Evolutionary conservation across 2,888 invertebrate species (phyloP), one percentile per base, ranked within the genome.

Genomic region (Helleia helle): DNA sequence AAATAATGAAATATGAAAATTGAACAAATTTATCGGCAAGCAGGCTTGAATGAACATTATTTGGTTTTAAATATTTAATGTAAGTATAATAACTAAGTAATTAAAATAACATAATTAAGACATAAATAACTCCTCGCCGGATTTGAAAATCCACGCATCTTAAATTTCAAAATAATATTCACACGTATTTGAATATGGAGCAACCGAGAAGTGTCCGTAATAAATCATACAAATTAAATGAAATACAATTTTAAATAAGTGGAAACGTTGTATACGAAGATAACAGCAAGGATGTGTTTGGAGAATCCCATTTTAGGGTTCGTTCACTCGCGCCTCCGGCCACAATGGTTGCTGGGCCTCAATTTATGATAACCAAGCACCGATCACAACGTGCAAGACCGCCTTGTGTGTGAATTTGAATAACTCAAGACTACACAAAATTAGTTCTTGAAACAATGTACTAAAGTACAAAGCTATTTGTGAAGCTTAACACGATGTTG

Each of bases 371-470:
- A 61, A 58, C 67, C 54, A 43, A 60, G 57, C 55, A 62, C 58
- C 45, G 58, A 62, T 60, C 61, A 59, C 63, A 59, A 72, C 55
- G 73, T 75, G 74, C 69, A 70, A 74, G 75, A 70, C 72, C 74
- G 73, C 73, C 76, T 65, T 51, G 48, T 43, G 43, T 44, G 30
- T 34, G 17, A 31, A 40, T 22, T 14, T 34, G 41, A 47, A 42
- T 44, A 46, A 44, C 8, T 38, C 27, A 11, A 9, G 11, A 36
- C 36, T 42, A 12, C 42, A 28, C 38, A 15, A 44, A 49, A 43
- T 40, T 12, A 11, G 39, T 34, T 34, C 41, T 41, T 42, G 44
- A 30, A 1, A 2, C 24, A 26, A 36, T 1, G 17, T 1, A 18
- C 31, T 37, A 44, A 39, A 57, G 53, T 43, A 39, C 25, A 49